A percentile compares a stretch with the other conserved stretches of the same genome.
Evolutionary conservation across 1,140 invertebrate species (phyloP).

Genomic region (Adelges cooleyi): DNA sequence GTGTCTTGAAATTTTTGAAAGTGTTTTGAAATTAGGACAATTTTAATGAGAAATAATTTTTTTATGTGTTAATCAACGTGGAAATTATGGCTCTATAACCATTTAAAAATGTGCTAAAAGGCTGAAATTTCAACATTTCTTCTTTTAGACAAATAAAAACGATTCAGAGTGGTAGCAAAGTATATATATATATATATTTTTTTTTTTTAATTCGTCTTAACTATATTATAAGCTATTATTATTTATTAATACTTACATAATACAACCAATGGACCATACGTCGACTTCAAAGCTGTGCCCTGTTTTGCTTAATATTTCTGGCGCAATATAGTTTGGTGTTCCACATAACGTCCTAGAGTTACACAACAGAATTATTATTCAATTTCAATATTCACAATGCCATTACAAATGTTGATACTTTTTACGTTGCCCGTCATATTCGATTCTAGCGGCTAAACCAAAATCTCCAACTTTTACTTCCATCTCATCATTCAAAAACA

Average conservation of each 20-base stretch:
- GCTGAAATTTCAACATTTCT: no score
- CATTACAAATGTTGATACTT: slow-evolving; percentile 44
- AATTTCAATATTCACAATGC: no score
- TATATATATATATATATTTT: no score
- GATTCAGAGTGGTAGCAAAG: no score
- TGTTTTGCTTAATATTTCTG: slow-evolving; percentile 85
- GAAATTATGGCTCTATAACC: no score
- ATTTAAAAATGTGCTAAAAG: no score
- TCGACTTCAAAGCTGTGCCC: slow-evolving; percentile 95
- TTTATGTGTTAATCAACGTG: no score
- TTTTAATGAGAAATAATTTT: no score
- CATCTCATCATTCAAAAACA: slow-evolving; percentile 89
- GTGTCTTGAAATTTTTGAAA: no score
- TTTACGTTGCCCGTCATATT: slow-evolving; percentile 71
- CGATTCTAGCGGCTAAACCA: slow-evolving; percentile 83
- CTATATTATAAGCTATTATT: background rate
- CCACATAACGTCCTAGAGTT: slow-evolving; percentile 76
- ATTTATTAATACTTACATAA: slow-evolving; percentile 51
- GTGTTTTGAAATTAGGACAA: no score
- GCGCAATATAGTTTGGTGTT: slow-evolving; percentile 97
- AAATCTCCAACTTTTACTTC: slow-evolving; percentile 97
- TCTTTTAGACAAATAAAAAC: no score
- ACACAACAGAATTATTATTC: background rate
- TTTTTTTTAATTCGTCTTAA: no score
- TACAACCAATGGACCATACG: slow-evolving; percentile 92